Conservation (phyloP, 2,113 vertebrate species). For the Petromus typicus region DNA sequence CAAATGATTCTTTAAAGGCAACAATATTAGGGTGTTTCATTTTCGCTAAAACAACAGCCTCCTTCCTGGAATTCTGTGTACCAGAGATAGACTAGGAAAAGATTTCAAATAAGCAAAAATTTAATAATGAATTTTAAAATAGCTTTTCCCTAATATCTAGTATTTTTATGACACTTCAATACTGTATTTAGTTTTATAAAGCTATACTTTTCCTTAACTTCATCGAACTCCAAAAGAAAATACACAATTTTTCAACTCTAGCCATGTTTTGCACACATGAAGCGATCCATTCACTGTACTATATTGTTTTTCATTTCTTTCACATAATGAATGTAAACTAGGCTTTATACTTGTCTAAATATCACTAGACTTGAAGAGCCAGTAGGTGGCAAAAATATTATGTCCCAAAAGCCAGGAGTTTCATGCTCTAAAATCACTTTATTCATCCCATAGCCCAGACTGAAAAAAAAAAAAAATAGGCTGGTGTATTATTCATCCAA, state of each 20-base stretch:
- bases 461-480: background rate
- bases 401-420: background rate
- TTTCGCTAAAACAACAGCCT: slow-evolving; percentile 93
- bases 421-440: background rate
- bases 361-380: background rate
- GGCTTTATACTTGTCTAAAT: background rate
- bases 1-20: slow-evolving; percentile 93
- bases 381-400: background rate
- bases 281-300: background rate
- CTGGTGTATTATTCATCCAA: background rate
- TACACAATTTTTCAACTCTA: background rate
- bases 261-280: background rate
- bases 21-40: slow-evolving; percentile 96
- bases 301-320: background rate
- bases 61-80: slow-evolving; percentile 87
- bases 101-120: slow-evolving; percentile 31
- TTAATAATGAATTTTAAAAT: slow-evolving; percentile 52
- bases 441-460: background rate
- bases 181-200: background rate
- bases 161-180: background rate
- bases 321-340: background rate
- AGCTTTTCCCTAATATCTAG: background rate
- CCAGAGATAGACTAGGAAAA: slow-evolving; percentile 88
- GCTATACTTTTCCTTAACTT: background rate
- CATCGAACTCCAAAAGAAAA: background rate